Evolutionary conservation across 2,797 vertebrate species (phyloP).

Genomic region (Eulemur albifrons): DNA sequence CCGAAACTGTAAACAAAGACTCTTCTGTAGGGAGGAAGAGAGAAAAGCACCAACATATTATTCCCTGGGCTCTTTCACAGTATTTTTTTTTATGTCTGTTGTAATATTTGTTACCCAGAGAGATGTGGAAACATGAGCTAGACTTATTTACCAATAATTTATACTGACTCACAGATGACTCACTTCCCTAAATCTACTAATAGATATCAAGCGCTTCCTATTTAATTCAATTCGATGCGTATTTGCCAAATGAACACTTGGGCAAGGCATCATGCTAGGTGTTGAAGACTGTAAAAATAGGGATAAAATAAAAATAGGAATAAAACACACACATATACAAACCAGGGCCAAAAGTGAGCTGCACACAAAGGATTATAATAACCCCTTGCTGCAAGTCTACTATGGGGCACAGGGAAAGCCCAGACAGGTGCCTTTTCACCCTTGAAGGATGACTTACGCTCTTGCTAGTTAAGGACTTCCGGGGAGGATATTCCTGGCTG

Average conservation of each 20-base stretch:
- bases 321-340: neutral
- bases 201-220: neutral
- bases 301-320: neutral
- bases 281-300: neutral
- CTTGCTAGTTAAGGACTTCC: neutral
- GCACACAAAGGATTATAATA: neutral
- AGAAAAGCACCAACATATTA: slow-evolving; percentile 52
- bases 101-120: neutral
- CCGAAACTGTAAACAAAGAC: slow-evolving; percentile 92
- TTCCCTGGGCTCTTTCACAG: neutral
- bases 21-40: slow-evolving; percentile 82
- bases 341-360: neutral
- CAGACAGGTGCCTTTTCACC: neutral
- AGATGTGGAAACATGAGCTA: neutral
- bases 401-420: neutral
- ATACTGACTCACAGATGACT: neutral
- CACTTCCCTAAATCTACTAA: neutral
- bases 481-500: neutral
- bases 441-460: neutral
- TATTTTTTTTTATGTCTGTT: neutral
- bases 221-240: neutral
- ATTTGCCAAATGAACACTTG: neutral
- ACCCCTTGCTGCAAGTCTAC: too few species aligned
- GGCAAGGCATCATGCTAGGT: neutral
- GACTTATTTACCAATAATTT: slow-evolving; percentile 15